phyloP scores from a whole-genome alignment of 2,113 vertebrate genomes.

The Grus americana region DNA sequence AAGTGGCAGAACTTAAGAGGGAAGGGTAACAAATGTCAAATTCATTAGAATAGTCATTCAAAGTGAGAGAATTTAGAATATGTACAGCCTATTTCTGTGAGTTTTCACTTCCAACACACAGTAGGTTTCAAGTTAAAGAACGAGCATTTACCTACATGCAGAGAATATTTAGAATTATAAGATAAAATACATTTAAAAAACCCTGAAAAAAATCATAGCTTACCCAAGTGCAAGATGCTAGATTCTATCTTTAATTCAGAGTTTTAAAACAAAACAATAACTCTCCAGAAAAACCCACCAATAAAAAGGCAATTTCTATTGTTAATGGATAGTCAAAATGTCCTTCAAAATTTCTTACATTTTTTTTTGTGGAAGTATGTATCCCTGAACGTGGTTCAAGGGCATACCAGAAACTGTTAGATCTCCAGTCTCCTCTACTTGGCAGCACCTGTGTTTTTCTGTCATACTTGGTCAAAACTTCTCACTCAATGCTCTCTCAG shows the following conservation, averaged over 20 bases:
- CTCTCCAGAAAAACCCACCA: neutral
- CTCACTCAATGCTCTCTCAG: neutral
- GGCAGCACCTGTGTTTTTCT: neutral
- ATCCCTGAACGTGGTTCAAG: neutral
- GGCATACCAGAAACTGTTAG: neutral
- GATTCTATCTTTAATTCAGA: neutral
- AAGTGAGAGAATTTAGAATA: neutral
- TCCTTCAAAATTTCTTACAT: neutral
- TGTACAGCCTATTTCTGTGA: neutral
- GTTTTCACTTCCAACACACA: neutral
- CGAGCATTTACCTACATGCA: neutral
- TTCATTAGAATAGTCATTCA: neutral
- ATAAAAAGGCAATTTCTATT: neutral
- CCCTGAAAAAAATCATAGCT: neutral
- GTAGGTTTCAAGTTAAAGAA: neutral
- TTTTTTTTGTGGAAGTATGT: neutral
- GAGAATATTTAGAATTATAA: neutral
- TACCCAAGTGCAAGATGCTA: neutral
- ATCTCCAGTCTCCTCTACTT: neutral
- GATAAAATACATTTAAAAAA: neutral
- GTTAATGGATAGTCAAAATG: fast-evolving
- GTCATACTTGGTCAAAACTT: neutral
- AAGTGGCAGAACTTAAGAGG: neutral
- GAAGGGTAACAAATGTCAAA: neutral
- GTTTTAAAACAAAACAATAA: neutral